Evolutionary conservation across 1,140 invertebrate species (phyloP).

Genomic region (Conus betulinus): DNA sequence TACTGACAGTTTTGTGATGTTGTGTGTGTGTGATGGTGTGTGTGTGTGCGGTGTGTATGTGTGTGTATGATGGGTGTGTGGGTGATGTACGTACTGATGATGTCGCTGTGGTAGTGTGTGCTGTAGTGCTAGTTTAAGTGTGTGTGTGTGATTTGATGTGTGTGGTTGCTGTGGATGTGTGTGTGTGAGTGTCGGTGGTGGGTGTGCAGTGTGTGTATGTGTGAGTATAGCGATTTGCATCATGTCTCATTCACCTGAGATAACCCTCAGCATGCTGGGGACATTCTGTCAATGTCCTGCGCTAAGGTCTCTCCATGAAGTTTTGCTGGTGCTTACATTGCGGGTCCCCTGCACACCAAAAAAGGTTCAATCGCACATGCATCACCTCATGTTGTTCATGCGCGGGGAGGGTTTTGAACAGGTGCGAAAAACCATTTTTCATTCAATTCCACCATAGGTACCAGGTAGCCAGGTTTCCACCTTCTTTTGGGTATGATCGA

Average conservation of each 20-base stretch:
- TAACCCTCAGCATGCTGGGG: conserved; percentile 43
- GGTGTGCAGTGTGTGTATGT: not conserved
- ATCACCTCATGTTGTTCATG: no score
- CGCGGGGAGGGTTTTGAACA: no score
- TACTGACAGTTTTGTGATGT: no score
- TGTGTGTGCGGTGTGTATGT: no score
- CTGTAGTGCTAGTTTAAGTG: not conserved
- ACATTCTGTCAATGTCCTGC: conserved; percentile 72
- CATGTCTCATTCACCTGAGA: not conserved
- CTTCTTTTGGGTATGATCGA: no score
- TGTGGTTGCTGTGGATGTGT: not conserved
- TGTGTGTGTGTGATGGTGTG: no score
- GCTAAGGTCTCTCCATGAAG: conserved; percentile 70
- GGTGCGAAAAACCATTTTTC: no score
- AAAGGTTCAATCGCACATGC: no score
- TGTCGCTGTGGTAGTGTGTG: not conserved
- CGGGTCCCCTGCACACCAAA: conserved; percentile 51
- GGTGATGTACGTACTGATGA: no score
- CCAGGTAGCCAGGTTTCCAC: no score
- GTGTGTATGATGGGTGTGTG: no score
- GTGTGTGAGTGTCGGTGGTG: not conserved
- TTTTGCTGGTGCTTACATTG: conserved; percentile 63
- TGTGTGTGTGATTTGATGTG: not conserved
- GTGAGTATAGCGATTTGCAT: not conserved
- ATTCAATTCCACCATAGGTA: no score